phyloP scores from a whole-genome alignment of 2,888 invertebrate species.

The Caenorhabditis parvicauda region DNA sequence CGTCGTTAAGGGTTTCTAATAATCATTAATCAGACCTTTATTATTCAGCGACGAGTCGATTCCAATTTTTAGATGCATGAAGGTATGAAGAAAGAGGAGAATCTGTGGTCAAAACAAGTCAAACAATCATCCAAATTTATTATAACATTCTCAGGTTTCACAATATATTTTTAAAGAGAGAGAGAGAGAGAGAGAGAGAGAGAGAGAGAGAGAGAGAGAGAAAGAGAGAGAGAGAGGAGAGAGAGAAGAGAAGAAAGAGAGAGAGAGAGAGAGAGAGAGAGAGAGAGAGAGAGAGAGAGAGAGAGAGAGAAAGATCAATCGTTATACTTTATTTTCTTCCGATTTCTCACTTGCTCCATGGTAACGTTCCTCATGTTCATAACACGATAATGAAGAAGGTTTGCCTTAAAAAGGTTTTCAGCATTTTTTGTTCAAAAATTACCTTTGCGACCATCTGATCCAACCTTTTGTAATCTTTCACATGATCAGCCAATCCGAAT shows the following conservation, averaged over 20 bases:
- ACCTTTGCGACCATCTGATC: conserved; percentile 17
- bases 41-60: conserved; percentile 22
- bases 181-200: not conserved
- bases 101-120: not conserved
- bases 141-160: not conserved
- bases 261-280: not conserved
- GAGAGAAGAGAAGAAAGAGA: not conserved
- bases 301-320: too few species aligned
- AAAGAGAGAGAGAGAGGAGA: not conserved
- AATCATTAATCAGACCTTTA: too few species aligned
- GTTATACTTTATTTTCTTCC: too few species aligned
- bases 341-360: too few species aligned
- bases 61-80: conserved; percentile 18
- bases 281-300: too few species aligned
- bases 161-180: not conserved
- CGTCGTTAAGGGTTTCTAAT: too few species aligned
- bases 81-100: not conserved
- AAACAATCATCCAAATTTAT: not conserved
- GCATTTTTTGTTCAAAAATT: too few species aligned
- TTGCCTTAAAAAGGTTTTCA: conserved; percentile 3
- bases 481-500: conserved; percentile 19
- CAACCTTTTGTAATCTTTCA: conserved; percentile 23
- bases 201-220: not conserved
- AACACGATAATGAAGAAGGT: conserved; percentile 21
- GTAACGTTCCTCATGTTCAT: too few species aligned